Evolutionary conservation across 2,888 invertebrate species (phyloP).

Genomic region (Bombylius major): DNA sequence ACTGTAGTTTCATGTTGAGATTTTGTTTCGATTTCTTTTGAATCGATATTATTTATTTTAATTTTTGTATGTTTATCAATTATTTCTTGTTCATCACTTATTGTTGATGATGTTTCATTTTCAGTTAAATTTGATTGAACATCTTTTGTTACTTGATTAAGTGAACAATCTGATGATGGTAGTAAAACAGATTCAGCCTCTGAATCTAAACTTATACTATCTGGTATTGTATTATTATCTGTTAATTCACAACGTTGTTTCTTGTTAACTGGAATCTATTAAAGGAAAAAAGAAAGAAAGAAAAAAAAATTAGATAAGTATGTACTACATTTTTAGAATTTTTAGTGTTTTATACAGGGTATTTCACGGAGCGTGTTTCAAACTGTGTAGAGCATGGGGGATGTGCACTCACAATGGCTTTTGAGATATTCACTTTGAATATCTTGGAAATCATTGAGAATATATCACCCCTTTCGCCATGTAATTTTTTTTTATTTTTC

Average conservation of each 20-base stretch:
- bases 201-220: conserved; percentile 5
- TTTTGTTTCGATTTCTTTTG: background rate
- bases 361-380: too few relatives aligned
- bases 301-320: conserved; percentile 30
- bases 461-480: too few relatives aligned
- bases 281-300: conserved; percentile 11
- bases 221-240: conserved; percentile 4
- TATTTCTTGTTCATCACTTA: background rate
- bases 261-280: background rate
- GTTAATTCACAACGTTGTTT: conserved; percentile 3
- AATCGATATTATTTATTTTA: background rate
- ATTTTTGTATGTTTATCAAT: background rate
- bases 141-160: background rate
- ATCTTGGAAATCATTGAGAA: too few relatives aligned
- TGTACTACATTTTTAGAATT: conserved; percentile 18
- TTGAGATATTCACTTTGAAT: too few relatives aligned
- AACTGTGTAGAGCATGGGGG: too few relatives aligned
- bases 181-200: background rate
- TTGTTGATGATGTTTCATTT: conserved; percentile 1
- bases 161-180: background rate
- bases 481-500: too few relatives aligned
- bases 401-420: too few relatives aligned
- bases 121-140: background rate
- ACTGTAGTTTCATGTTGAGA: background rate
- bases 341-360: too few relatives aligned